phyloP scores from a whole-genome alignment of 2,888 invertebrate species.

The Hypomecis atomaria region DNA sequence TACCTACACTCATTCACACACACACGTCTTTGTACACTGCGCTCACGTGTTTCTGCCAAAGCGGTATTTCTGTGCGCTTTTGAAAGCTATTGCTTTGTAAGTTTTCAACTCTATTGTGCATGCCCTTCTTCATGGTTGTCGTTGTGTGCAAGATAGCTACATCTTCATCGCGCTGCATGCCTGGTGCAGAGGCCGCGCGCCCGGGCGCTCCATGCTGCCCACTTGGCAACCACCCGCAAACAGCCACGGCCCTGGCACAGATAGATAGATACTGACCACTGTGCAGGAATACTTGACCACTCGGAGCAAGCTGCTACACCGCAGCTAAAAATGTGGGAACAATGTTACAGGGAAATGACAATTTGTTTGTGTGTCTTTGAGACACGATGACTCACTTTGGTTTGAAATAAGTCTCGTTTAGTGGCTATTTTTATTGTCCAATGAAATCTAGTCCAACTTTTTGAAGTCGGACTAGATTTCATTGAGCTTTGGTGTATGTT shows the following conservation, averaged over 20 bases:
- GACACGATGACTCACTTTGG: too few species aligned
- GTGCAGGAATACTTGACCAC: conserved; percentile 1
- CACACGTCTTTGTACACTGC: too few species aligned
- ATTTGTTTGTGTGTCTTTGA: too few species aligned
- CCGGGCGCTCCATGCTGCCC: conserved; percentile 69
- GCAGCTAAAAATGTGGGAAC: too few species aligned
- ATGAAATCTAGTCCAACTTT: too few species aligned
- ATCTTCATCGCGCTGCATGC: conserved; percentile 60
- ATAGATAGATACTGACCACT: conserved; percentile 41
- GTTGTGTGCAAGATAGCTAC: conserved; percentile 35
- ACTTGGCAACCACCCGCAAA: conserved; percentile 77
- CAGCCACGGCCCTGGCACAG: conserved; percentile 57
- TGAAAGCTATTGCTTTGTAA: background rate
- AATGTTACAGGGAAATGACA: too few species aligned
- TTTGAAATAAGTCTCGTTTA: too few species aligned
- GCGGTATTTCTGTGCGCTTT: background rate
- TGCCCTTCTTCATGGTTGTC: conserved; percentile 34
- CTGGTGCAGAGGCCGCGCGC: conserved; percentile 73
- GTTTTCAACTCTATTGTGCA: background rate
- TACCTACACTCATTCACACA: too few species aligned
- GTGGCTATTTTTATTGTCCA: too few species aligned
- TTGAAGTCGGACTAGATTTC: too few species aligned
- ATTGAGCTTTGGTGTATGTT: too few species aligned
- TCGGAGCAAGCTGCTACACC: background rate
- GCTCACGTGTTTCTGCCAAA: too few species aligned